These are phyloP conservation scores for Sinocyclocheilus grahami DNA, from an alignment of 2,113 vertebrate genomes.

Conservation along the genomic window DNA sequence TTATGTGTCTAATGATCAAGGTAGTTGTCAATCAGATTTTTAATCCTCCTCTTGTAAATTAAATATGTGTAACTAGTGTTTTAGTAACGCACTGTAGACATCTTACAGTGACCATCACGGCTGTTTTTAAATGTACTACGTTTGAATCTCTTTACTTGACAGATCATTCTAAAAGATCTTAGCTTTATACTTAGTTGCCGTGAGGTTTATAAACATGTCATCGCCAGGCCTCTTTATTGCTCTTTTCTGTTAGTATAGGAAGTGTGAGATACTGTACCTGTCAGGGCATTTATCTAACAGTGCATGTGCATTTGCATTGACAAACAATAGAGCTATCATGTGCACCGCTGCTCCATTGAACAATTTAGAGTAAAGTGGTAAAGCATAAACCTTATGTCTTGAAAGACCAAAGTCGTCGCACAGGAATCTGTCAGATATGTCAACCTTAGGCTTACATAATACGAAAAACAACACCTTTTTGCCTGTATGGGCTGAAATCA, in stretches of 20 bases:
- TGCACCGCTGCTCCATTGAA: slow-evolving; percentile 31
- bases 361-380: slow-evolving; percentile 48
- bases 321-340: slow-evolving; percentile 56
- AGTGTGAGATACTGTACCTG: slow-evolving; percentile 49
- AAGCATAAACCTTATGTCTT: too few relatives aligned
- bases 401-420: background rate
- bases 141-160: too few relatives aligned
- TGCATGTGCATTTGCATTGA: slow-evolving; percentile 52
- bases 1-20: background rate
- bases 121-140: background rate
- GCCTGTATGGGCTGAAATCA: background rate
- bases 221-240: background rate
- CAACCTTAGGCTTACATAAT: background rate
- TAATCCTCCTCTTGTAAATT: background rate
- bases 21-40: background rate
- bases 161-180: background rate
- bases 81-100: background rate
- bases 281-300: slow-evolving; percentile 53
- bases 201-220: background rate
- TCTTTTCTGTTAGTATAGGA: slow-evolving; percentile 18
- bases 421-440: slow-evolving; percentile 8
- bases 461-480: slow-evolving; percentile 11
- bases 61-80: background rate
- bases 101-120: background rate
- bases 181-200: background rate